Percentiles rank a stretch among this genome's conserved stretches.
phyloP scores from a whole-genome alignment of 2,113 vertebrate species.

The human (Homo sapiens) region GRCh38 chr5:74295001-74295500 shows the following conservation, averaged over 20 bases:
- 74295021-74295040: neutral
- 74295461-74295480: neutral
- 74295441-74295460: neutral
- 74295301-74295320: neutral
- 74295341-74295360: neutral
- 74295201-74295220: neutral
- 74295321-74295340: neutral
- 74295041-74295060: neutral
- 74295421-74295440: neutral
- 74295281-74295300: neutral
- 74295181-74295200: neutral
- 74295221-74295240: neutral
- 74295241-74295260: neutral
- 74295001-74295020: neutral
- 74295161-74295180: neutral
- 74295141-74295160: neutral
- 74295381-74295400: rapidly evolving
- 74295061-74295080: neutral
- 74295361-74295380: neutral
- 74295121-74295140: neutral
- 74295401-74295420: neutral
- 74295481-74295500: neutral
- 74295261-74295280: neutral
- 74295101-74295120: neutral
- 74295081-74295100: neutral